Evolutionary conservation across 2,113 vertebrate species (phyloP).

Genomic region (Oxyura jamaicensis): DNA sequence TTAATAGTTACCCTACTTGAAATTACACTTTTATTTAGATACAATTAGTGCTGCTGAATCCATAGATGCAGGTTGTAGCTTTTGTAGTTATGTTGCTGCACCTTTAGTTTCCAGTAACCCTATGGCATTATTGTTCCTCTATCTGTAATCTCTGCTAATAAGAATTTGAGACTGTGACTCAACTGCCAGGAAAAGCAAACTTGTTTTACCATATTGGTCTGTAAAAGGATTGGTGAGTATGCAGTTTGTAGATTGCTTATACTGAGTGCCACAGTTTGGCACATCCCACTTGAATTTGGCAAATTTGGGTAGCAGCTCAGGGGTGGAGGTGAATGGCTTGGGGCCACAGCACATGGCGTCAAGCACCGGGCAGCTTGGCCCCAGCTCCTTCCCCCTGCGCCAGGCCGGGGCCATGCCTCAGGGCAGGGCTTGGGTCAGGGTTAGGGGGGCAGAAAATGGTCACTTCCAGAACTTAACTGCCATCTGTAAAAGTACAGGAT

Average conservation of each 20-base stretch:
- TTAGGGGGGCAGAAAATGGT: conserved; percentile 21
- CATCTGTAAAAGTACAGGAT: conserved; percentile 49
- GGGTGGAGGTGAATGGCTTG: neutral
- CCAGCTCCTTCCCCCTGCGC: neutral
- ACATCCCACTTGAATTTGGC: neutral
- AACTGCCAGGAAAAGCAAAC: neutral
- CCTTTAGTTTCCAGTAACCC: neutral
- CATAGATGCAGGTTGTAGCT: neutral
- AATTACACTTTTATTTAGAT: conserved; percentile 31
- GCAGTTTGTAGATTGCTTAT: neutral
- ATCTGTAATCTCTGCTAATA: conserved; percentile 1
- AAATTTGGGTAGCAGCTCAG: neutral
- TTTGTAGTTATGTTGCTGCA: conserved; percentile 29
- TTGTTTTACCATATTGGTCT: neutral
- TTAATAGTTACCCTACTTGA: conserved; percentile 19
- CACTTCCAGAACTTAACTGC: conserved; percentile 59
- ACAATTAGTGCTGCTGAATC: conserved; percentile 10
- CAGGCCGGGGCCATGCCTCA: neutral
- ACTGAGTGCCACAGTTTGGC: neutral
- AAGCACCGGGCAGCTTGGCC: neutral
- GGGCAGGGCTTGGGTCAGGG: neutral
- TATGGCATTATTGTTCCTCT: neutral
- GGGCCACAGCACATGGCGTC: neutral
- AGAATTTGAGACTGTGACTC: neutral
- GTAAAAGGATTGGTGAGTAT: neutral